A percentile compares a stretch with the other conserved stretches of the same genome.
Conservation (phyloP, 2,888 invertebrate genomes). For the Syrphus vitripennis region DNA sequence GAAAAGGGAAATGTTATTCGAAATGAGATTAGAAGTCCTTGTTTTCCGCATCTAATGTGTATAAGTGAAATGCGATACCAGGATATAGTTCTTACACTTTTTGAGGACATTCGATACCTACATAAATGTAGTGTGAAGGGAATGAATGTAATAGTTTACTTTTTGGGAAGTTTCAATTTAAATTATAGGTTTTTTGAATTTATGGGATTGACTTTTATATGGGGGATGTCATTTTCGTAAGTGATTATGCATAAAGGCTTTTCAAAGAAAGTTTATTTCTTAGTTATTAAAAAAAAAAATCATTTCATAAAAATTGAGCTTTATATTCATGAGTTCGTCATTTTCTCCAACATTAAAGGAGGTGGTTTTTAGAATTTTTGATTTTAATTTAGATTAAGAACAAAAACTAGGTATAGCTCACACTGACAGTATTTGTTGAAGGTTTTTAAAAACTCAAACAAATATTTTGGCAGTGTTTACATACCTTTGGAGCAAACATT, state of each 20-base stretch:
- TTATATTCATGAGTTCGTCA: no score
- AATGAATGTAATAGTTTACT: constrained; percentile 58
- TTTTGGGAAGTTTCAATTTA: constrained; percentile 69
- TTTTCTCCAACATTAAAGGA: no score
- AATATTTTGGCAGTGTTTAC: no score
- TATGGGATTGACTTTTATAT: constrained; percentile 55
- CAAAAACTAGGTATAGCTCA: no score
- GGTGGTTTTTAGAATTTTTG: no score
- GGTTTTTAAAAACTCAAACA: no score
- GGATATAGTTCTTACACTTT: constrained; percentile 29
- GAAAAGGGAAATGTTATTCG: constrained; percentile 63
- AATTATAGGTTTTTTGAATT: constrained; percentile 65
- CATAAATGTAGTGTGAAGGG: constrained; percentile 10
- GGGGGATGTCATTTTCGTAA: constrained; percentile 49
- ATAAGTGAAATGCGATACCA: constrained; percentile 42
- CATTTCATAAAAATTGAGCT: no score
- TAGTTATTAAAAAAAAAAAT: no score
- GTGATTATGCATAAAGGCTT: constrained; percentile 18
- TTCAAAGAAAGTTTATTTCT: not conserved
- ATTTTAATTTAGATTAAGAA: no score
- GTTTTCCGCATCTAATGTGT: constrained; percentile 34
- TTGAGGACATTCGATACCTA: not conserved
- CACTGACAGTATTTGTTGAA: no score
- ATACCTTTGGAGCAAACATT: no score
- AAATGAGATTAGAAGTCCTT: constrained; percentile 70